These are phyloP conservation scores for Pseudomyrmex flavicornis DNA, from an alignment of 1,140 invertebrate genomes.

Conservation along the genomic window DNA sequence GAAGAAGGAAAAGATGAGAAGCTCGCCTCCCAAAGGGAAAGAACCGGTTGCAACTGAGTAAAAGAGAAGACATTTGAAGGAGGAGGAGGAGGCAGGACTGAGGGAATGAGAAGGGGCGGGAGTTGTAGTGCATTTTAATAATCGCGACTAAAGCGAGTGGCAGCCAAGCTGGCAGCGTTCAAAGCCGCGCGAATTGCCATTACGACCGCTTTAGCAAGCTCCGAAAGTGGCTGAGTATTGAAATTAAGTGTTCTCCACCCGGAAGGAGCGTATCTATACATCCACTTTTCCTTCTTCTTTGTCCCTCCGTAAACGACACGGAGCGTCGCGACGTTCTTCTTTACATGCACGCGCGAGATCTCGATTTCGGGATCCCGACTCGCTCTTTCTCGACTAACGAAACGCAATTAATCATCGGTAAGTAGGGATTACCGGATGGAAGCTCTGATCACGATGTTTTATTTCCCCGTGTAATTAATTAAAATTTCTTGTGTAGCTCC, in stretches of 20 bases:
- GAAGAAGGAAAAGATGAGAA: slow-evolving; percentile 64
- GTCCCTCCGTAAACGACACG: background rate
- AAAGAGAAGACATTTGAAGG: slow-evolving; percentile 1
- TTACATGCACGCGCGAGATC: too few relatives aligned
- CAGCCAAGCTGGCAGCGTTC: slow-evolving; percentile 54
- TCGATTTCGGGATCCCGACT: background rate
- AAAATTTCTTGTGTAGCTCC: slow-evolving; percentile 53
- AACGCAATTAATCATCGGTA: slow-evolving; percentile 63
- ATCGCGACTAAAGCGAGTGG: slow-evolving; percentile 69
- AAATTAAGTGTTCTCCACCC: slow-evolving; percentile 68
- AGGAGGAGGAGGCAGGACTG: background rate
- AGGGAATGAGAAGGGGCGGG: background rate
- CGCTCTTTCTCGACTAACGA: slow-evolving; percentile 24
- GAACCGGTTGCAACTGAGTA: slow-evolving; percentile 33
- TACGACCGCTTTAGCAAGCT: slow-evolving; percentile 62
- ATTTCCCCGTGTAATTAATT: slow-evolving; percentile 59
- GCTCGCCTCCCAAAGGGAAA: slow-evolving; percentile 64
- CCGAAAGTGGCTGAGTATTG: slow-evolving; percentile 69
- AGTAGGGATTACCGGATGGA: slow-evolving; percentile 51
- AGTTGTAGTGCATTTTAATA: slow-evolving; percentile 74
- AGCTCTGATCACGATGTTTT: slow-evolving; percentile 45
- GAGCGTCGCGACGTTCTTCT: slow-evolving; percentile 26
- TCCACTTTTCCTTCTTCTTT: slow-evolving; percentile 20
- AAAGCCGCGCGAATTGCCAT: slow-evolving; percentile 73
- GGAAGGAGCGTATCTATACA: slow-evolving; percentile 23